A percentile compares a stretch with the other conserved stretches of the same genome.
phyloP scores from a whole-genome alignment of 2,797 vertebrate species.

The Girardinus metallicus region DNA sequence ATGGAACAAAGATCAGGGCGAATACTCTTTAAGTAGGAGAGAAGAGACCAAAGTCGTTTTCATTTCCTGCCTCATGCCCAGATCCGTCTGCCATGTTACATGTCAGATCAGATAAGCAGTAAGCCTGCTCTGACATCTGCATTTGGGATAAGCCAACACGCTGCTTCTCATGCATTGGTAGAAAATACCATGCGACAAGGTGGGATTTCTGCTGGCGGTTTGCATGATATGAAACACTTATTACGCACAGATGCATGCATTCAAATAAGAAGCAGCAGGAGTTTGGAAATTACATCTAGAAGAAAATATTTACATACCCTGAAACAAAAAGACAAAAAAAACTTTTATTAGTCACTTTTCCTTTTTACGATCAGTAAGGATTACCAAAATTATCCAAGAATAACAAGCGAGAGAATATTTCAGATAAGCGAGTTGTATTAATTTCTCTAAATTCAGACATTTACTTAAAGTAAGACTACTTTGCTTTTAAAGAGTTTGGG shows the following conservation, averaged over 20 bases:
- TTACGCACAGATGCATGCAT: constrained; percentile 43
- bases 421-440: background rate
- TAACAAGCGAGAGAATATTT: background rate
- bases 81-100: constrained; percentile 86
- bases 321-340: background rate
- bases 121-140: constrained; percentile 87
- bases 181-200: constrained; percentile 25
- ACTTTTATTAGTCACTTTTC: background rate
- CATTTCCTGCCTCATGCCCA: constrained; percentile 80
- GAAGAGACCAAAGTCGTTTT: constrained; percentile 41
- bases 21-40: constrained; percentile 31
- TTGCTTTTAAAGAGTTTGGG: background rate
- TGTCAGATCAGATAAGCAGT: constrained; percentile 87
- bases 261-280: constrained; percentile 10
- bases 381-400: background rate
- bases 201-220: constrained; percentile 39
- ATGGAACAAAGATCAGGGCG: constrained; percentile 17
- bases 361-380: background rate
- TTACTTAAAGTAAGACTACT: background rate
- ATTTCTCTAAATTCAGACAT: background rate
- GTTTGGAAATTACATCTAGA: background rate
- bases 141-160: constrained; percentile 61
- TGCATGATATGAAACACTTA: constrained; percentile 30
- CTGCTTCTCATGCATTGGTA: constrained; percentile 48
- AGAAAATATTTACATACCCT: background rate